phyloP scores from a whole-genome alignment of 2,797 vertebrate species.

The Halcyon leucocephala region DNA sequence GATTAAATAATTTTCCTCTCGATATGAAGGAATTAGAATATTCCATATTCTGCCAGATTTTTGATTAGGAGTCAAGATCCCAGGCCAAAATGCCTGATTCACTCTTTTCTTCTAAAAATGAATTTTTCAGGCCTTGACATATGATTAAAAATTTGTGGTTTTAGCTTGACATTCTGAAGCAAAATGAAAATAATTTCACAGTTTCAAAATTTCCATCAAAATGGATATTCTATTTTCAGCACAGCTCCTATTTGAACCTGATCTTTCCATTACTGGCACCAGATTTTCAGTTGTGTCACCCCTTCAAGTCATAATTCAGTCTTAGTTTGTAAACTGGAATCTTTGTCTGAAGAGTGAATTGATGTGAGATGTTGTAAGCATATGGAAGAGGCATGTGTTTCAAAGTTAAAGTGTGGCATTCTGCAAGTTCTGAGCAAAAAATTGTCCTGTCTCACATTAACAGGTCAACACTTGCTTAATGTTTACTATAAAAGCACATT shows the following conservation, averaged over 20 bases:
- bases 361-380: neutral
- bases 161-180: neutral
- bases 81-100: neutral
- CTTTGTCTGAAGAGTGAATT: neutral
- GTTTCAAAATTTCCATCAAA: neutral
- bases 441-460: neutral
- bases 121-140: neutral
- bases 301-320: neutral
- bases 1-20: neutral
- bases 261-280: neutral
- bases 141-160: neutral
- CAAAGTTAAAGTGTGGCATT: neutral
- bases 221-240: neutral
- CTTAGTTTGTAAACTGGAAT: neutral
- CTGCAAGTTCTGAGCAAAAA: neutral
- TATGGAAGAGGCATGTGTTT: neutral
- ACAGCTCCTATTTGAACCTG: neutral
- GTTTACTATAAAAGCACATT: neutral
- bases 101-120: neutral
- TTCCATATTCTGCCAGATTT: neutral
- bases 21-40: neutral
- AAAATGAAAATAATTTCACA: neutral
- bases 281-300: neutral
- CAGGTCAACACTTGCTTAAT: neutral
- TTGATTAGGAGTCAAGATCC: neutral